These are phyloP conservation scores for Tragelaphus strepsiceros DNA, from an alignment of 2,113 vertebrate genomes.

Conservation along the genomic window DNA sequence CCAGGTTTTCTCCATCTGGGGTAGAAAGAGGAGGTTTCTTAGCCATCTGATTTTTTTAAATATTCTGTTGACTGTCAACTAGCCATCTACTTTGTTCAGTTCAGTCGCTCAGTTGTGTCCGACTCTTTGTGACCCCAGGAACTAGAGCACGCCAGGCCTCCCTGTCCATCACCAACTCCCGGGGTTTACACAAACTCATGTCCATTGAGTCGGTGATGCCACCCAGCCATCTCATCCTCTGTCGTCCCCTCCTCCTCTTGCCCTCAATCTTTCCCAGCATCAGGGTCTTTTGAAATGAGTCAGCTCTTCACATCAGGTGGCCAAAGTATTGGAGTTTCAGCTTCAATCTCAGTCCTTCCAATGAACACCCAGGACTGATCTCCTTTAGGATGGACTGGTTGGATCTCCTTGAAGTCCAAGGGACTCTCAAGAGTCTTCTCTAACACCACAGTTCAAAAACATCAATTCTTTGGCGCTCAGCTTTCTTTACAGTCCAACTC, in stretches of 20 bases:
- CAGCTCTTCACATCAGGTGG: background rate
- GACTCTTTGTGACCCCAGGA: background rate
- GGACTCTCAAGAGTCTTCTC: background rate
- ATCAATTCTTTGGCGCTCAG: background rate
- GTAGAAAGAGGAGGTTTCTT: background rate
- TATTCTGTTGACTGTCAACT: background rate
- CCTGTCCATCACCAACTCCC: background rate
- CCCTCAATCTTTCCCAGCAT: background rate
- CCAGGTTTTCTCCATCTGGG: background rate
- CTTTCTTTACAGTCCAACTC: background rate
- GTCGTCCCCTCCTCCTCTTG: background rate
- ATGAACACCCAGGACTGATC: background rate
- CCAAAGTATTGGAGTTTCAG: background rate
- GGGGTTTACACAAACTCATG: background rate
- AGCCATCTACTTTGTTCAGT: background rate
- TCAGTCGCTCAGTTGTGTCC: accelerated
- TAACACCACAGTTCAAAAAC: background rate
- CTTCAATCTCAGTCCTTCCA: background rate
- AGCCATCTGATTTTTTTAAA: background rate
- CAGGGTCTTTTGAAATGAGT: background rate
- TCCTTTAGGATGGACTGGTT: background rate
- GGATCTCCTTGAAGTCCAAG: background rate
- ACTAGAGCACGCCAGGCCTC: accelerated
- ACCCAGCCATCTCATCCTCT: background rate
- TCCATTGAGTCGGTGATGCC: accelerated